Base-by-base conservation (phyloP, 1,140 invertebrate genomes). In the Cotesia glomerata region DNA sequence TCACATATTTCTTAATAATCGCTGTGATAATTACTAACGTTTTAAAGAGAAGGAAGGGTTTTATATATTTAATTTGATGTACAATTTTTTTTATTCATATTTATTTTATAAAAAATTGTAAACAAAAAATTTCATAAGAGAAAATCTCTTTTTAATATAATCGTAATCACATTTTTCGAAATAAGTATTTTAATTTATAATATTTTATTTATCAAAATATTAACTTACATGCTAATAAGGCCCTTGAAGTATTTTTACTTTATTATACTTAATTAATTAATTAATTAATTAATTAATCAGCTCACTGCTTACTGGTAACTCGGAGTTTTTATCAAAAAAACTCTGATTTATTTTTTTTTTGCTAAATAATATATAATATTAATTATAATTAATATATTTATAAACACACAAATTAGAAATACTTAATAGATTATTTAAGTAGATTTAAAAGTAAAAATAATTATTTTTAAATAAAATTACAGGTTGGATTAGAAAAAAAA, bases 141-240 rank as follows among this genome's bases (percentile, higher is more conserved):
- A 34, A 59, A 59, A 26, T 26, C 11, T 58, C 26, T 59, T 59
- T 59, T 59, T 59, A 54, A 26, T 26, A 8, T 59, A 26, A 2
- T 59, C 4, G 11, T 26, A 32, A 18, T 59, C 26, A 35, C 45
- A 65, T 32, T 36, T 51, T 51, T 13, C 7, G 54, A 58, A 13
- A 56, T 56, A 45, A 39, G 36, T 39, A 39, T 45, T 0, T 45
- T 45, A 9, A 45, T 39, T 39, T 39, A 39, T 54, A 54, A 52
- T 26, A 45, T 62, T 39, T 54, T 45, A 56, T 54, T 71, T 65
- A 63, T 39, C 59, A 73, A 78, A 78, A 74, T 77, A 78, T 77
- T 61, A 64, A 75, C 76, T 84, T 84, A 84, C 49, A 62, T 54
- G 67, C 79, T 84, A 83, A 72, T 84, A 83, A 84, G 82, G 82